Evolutionary conservation across 1,140 invertebrate genomes (phyloP).

Genomic region (Bombus waltoni): DNA sequence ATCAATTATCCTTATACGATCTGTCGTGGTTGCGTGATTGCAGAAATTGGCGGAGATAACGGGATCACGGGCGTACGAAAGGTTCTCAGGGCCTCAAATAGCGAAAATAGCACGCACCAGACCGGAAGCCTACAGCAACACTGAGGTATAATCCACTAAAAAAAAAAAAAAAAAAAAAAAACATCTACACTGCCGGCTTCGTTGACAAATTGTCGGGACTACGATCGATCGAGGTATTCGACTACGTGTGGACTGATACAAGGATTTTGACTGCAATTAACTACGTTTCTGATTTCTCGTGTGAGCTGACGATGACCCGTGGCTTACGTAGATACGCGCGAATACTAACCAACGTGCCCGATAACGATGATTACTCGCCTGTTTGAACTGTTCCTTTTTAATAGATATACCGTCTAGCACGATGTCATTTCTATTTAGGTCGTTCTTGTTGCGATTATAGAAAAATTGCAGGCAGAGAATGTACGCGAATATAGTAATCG

Average conservation of each 20-base stretch:
- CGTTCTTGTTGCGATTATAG: slow-evolving; percentile 10
- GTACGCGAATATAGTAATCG: neutral
- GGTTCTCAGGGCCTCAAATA: slow-evolving; percentile 97
- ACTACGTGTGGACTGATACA: slow-evolving; percentile 30
- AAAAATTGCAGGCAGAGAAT: neutral
- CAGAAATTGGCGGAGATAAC: slow-evolving; percentile 93
- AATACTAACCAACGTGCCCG: neutral
- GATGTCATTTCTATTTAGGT: slow-evolving; percentile 4
- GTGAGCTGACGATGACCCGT: neutral
- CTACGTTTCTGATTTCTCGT: neutral
- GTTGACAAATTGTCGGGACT: slow-evolving; percentile 56
- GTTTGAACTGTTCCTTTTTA: slow-evolving; percentile 4
- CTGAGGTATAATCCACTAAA: slow-evolving; percentile 85
- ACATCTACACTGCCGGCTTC: slow-evolving; percentile 46
- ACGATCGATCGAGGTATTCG: slow-evolving; percentile 60
- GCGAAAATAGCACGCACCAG: slow-evolving; percentile 91
- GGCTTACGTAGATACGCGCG: neutral
- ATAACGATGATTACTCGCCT: neutral
- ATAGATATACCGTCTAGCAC: neutral
- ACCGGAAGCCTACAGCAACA: slow-evolving; percentile 89
- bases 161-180: slow-evolving; percentile 16
- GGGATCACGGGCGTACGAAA: slow-evolving; percentile 95
- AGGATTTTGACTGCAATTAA: slow-evolving; percentile 17
- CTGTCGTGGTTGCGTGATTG: slow-evolving; percentile 55
- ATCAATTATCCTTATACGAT: slow-evolving; percentile 1